A percentile compares a stretch with the other conserved stretches of the same genome.
Conservation (phyloP, 2,113 vertebrate genomes). For the Vombatus ursinus region DNA sequence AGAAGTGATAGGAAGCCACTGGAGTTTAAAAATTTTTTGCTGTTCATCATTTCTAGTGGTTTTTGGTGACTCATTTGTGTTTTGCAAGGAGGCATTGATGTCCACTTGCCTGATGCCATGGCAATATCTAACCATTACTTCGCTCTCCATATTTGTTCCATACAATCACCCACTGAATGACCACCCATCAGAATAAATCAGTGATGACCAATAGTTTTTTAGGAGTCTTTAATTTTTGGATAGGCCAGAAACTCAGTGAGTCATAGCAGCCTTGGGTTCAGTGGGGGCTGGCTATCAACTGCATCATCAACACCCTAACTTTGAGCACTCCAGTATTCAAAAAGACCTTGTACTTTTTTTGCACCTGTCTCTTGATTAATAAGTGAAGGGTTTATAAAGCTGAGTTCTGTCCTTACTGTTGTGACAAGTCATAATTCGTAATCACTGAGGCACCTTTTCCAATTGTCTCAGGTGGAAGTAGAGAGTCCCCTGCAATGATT, state of each 20-base stretch:
- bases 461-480: constrained; percentile 82
- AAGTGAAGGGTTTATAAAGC: constrained; percentile 79
- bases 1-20: not conserved
- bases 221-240: not conserved
- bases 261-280: not conserved
- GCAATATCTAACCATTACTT: not conserved
- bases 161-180: not conserved
- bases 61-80: not conserved
- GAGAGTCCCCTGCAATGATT: constrained; percentile 86
- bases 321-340: not conserved
- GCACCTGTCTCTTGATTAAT: constrained; percentile 64
- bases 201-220: not conserved
- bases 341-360: not conserved
- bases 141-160: not conserved
- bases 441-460: constrained; percentile 86
- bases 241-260: not conserved
- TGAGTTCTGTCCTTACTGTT: constrained; percentile 83
- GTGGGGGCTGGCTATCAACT: not conserved
- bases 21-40: not conserved
- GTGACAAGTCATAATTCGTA: constrained; percentile 89
- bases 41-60: not conserved
- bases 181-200: not conserved
- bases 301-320: not conserved
- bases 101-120: not conserved
- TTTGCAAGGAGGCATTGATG: not conserved